Percentiles rank a stretch among this genome's conserved stretches.
These are phyloP conservation scores for Carassius gibelio DNA, from an alignment of 2,113 vertebrate genomes.

Conservation along the genomic window DNA sequence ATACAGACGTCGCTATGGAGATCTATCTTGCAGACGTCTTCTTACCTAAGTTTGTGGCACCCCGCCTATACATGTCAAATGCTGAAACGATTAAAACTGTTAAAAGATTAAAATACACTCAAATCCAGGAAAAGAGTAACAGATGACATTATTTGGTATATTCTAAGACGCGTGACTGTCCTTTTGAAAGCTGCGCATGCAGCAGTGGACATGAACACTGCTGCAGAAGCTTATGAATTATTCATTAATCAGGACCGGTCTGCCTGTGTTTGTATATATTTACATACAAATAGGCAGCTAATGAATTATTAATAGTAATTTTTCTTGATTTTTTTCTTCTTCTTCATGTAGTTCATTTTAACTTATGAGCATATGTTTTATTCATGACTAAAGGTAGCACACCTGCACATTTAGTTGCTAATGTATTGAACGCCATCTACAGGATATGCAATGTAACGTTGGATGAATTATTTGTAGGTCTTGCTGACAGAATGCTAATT, in stretches of 20 bases:
- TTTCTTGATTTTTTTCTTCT: not conserved
- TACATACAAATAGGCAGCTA: slow-evolving; percentile 48
- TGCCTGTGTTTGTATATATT: slow-evolving; percentile 40
- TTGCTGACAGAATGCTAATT: not conserved
- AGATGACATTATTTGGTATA: not conserved
- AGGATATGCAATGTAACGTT: slow-evolving; percentile 11
- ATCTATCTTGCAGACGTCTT: not conserved
- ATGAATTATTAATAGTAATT: slow-evolving; percentile 41
- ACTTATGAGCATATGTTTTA: slow-evolving; percentile 3
- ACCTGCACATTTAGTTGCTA: slow-evolving; percentile 6
- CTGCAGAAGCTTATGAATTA: slow-evolving; percentile 56
- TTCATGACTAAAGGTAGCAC: not conserved
- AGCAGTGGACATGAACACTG: slow-evolving; percentile 47
- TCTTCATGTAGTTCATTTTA: not conserved
- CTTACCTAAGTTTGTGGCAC: not conserved
- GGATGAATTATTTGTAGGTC: not conserved
- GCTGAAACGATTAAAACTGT: not conserved
- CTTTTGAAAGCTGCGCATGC: too few species aligned
- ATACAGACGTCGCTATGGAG: not conserved
- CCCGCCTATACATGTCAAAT: not conserved
- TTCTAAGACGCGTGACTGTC: not conserved
- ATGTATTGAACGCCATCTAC: slow-evolving; percentile 31
- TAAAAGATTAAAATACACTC: not conserved
- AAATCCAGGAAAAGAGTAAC: not conserved
- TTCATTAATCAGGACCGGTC: slow-evolving; percentile 15